Percentiles rank a stretch among this genome's conserved stretches.
Conservation (phyloP, 2,113 vertebrate genomes). For the Etheostoma spectabile region DNA sequence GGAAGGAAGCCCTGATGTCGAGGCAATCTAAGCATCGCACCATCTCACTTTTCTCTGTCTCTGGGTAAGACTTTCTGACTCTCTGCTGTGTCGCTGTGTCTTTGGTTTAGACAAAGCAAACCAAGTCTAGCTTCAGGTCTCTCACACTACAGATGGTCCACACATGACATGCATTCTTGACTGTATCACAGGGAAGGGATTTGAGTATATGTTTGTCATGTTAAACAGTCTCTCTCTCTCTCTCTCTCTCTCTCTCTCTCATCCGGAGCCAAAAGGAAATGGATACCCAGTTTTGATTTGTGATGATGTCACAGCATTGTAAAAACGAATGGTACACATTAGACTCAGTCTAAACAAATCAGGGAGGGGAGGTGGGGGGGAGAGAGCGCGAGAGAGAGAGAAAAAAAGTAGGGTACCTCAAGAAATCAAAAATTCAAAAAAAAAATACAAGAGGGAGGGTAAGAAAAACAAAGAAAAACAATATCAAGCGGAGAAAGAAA, state of each 20-base stretch:
- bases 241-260: not conserved
- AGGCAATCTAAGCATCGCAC: constrained; percentile 1
- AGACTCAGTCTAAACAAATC: constrained; percentile 63
- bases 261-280: constrained; percentile 59
- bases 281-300: constrained; percentile 41
- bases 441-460: constrained; percentile 1
- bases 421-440: not conserved
- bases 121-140: not conserved
- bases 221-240: not conserved
- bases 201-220: constrained; percentile 8
- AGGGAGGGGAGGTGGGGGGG: not conserved
- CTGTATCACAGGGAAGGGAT: constrained; percentile 1
- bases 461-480: not conserved
- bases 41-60: not conserved
- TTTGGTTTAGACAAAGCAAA: not conserved
- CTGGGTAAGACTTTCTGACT: constrained; percentile 1
- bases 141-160: constrained; percentile 42
- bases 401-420: not conserved
- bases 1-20: not conserved
- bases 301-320: constrained; percentile 64
- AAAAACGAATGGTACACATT: constrained; percentile 62
- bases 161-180: constrained; percentile 46
- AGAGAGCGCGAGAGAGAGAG: not conserved
- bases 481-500: not conserved
- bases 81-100: not conserved